Conservation (phyloP, 1,140 invertebrate genomes). For the Calosoma granatense region DNA sequence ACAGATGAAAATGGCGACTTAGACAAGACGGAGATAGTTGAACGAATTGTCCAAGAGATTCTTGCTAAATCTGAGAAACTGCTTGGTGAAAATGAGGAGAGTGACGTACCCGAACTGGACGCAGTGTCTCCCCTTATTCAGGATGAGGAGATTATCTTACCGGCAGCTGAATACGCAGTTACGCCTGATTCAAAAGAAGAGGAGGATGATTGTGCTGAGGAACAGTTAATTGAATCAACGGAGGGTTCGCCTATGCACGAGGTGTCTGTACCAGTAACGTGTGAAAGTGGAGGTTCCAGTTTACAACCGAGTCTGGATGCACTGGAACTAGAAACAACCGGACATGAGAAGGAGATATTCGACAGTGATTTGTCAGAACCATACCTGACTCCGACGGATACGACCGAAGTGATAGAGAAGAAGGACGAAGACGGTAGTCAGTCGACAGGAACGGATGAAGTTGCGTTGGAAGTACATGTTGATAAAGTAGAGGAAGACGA, state of each 20-base stretch:
- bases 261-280: background rate
- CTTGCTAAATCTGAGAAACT: constrained; percentile 46
- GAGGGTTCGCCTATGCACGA: background rate
- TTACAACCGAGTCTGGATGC: constrained; percentile 4
- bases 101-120: constrained; percentile 11
- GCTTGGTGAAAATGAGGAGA: constrained; percentile 31
- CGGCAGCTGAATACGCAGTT: constrained; percentile 33
- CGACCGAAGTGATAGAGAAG: constrained; percentile 17
- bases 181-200: constrained; percentile 20
- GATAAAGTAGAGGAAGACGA: background rate
- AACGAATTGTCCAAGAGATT: constrained; percentile 48
- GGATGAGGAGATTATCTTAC: constrained; percentile 41
- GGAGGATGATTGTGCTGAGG: constrained; percentile 26
- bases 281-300: constrained; percentile 9
- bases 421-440: constrained; percentile 14
- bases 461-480: background rate
- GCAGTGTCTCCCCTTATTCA: constrained; percentile 40
- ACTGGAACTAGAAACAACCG: constrained; percentile 14
- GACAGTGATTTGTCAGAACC: constrained; percentile 32
- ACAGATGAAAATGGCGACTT: constrained; percentile 36
- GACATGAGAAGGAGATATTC: constrained; percentile 25
- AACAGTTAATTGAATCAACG: constrained; percentile 24
- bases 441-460: constrained; percentile 14
- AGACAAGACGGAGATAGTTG: constrained; percentile 40
- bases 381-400: constrained; percentile 30